phyloP scores from a whole-genome alignment of 1,140 invertebrate species.

The Ceratosolen solmsi region DNA sequence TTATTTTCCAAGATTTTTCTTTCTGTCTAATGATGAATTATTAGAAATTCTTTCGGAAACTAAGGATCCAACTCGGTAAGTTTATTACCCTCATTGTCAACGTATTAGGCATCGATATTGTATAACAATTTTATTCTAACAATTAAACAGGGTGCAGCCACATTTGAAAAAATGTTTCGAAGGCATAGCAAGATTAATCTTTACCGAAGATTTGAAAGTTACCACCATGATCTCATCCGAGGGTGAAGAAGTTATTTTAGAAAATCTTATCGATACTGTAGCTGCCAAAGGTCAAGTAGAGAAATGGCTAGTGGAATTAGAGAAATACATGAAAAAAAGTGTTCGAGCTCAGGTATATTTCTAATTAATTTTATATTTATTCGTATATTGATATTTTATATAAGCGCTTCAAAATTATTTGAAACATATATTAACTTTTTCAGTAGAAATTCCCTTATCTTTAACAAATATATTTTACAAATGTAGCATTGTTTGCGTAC shows the following conservation, averaged over 20 bases:
- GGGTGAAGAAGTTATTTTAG: constrained; percentile 86
- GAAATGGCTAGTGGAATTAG: constrained; percentile 95
- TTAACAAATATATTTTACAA: no score
- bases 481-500: no score
- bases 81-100: constrained; percentile 9
- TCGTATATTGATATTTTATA: constrained; percentile 17
- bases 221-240: constrained; percentile 93
- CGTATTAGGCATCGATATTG: not conserved
- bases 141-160: constrained; percentile 86
- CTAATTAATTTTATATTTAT: constrained; percentile 3
- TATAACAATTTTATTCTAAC: not conserved
- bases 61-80: constrained; percentile 92
- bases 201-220: constrained; percentile 90
- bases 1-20: constrained; percentile 97
- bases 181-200: constrained; percentile 89
- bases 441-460: no score
- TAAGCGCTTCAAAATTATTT: no score
- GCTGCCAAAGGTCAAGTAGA: constrained; percentile 96
- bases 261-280: constrained; percentile 87
- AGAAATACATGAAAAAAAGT: constrained; percentile 92
- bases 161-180: constrained; percentile 98
- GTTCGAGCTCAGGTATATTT: constrained; percentile 80
- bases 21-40: constrained; percentile 96
- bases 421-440: no score
- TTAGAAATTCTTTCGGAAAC: constrained; percentile 97